Evolutionary conservation across 1,140 invertebrate genomes (phyloP), one percentile per base, ranked within the genome.

Genomic region (Musca vetustissima): DNA sequence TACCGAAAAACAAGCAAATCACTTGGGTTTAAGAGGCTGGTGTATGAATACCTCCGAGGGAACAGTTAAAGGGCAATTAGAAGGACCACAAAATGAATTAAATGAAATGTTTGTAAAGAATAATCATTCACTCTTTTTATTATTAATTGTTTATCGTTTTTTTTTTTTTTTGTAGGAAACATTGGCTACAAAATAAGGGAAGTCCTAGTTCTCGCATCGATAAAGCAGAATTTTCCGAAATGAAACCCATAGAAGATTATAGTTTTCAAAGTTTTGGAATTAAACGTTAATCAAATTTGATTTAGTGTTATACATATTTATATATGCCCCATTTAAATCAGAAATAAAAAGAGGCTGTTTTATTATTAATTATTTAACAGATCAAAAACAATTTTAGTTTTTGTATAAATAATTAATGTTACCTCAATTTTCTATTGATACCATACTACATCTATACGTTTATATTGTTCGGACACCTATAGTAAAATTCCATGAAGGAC

Each of bases 21-120:
- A 84, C 68, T 77, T 90, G 11, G 84, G 84, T 17, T 71, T 92
- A 0, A 85, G 80, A 70, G 91, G 91, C 53, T 92, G 89, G 89
- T 90, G 89, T 70, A 89, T 86, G 85, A 92, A 93, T 75, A 92
- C 90, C 0, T 68, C 77, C 1, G 69, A 76, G 11, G 87, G 84
- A 6, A 91, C 90, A 2, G 91, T 93, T 9, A 75, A 86, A 49
- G 91, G 91, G 24, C 79, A 83, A 61, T 69, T 92, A 11, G 87
- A 92, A 82, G 91, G 90, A 28, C 76, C 84, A 7, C 72, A 83
- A 61, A 68, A 75, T 1, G 86, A 87, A 75, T 73, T 92, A 11
- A 82, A 85, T 57, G 78, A 86, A 80, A 91, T 92, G 90, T 91
- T 11, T 13, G 25, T 43, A 19, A n/a, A n/a, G n/a, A n/a, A n/a